These are phyloP conservation scores for Drosophila truncata DNA, from an alignment of 1,140 invertebrate species.

Conservation along the genomic window DNA sequence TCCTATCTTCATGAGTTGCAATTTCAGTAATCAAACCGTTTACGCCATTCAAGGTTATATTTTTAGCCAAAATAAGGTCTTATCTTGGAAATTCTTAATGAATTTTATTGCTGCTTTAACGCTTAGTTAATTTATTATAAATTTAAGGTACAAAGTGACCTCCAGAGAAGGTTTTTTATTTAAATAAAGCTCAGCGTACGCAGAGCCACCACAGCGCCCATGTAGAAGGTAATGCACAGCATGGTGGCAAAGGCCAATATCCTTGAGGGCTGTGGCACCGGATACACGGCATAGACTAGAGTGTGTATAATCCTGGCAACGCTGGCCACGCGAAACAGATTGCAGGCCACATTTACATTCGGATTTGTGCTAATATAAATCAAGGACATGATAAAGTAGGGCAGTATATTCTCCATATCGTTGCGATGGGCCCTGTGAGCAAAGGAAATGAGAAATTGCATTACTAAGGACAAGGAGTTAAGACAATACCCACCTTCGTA, in stretches of 20 bases:
- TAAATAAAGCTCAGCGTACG: conserved; percentile 66
- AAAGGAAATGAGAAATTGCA: too few species aligned
- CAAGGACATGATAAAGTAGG: conserved; percentile 88
- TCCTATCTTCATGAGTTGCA: background rate
- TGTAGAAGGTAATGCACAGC: conserved; percentile 86
- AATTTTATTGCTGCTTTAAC: background rate
- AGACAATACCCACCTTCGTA: conserved; percentile 63
- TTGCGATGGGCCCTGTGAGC: conserved; percentile 88
- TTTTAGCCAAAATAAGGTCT: background rate
- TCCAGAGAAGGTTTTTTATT: background rate
- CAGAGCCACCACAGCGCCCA: conserved; percentile 85
- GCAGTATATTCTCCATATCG: conserved; percentile 90
- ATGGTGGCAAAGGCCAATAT: conserved; percentile 86
- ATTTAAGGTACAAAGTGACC: conserved; percentile 5
- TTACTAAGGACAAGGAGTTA: too few species aligned
- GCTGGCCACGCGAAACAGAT: conserved; percentile 87
- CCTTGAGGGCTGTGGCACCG: conserved; percentile 87
- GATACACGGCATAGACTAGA: conserved; percentile 87
- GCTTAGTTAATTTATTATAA: conserved; percentile 1
- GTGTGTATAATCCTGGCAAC: conserved; percentile 88
- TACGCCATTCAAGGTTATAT: background rate
- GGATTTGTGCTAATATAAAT: conserved; percentile 88
- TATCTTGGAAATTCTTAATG: background rate
- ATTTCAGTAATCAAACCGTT: background rate
- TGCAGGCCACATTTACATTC: conserved; percentile 85